Evolutionary conservation across 1,140 invertebrate genomes (phyloP).

Genomic region (Lepidotrigona ventralis): DNA sequence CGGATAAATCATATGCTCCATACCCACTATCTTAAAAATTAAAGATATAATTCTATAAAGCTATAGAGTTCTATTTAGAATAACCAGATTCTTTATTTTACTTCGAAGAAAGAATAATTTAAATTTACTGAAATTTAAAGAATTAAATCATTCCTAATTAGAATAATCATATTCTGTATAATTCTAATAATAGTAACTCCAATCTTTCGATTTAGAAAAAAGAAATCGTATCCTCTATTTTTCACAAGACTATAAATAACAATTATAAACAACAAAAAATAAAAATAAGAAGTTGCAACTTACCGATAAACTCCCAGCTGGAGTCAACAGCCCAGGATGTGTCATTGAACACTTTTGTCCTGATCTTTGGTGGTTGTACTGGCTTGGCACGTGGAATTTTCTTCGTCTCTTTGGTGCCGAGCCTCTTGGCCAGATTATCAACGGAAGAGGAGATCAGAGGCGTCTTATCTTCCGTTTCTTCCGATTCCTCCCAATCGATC

Average conservation of each 20-base stretch:
- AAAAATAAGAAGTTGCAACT: conserved; percentile 54
- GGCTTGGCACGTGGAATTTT: conserved; percentile 85
- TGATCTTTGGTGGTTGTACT: conserved; percentile 85
- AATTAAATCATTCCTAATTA: too few relatives aligned
- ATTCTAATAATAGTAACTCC: too few relatives aligned
- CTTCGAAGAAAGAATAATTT: too few relatives aligned
- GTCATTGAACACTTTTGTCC: conserved; percentile 82
- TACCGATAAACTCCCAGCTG: conserved; percentile 93
- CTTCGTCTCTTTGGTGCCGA: conserved; percentile 77
- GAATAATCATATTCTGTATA: too few relatives aligned
- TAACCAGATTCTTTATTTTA: too few relatives aligned
- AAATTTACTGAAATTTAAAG: too few relatives aligned
- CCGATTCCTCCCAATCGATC: conserved; percentile 82
- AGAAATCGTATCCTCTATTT: background rate
- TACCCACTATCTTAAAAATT: too few relatives aligned
- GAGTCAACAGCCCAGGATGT: conserved; percentile 91
- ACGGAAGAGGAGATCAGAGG: conserved; percentile 85
- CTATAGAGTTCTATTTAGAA: too few relatives aligned
- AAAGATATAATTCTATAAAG: too few relatives aligned
- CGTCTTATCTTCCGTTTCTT: conserved; percentile 77
- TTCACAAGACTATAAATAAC: background rate
- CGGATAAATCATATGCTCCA: too few relatives aligned
- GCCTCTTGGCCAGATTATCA: conserved; percentile 82
- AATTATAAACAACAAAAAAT: background rate
- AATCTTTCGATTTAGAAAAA: background rate